These are phyloP conservation scores for Synaphobranchus kaupii DNA, from an alignment of 2,797 vertebrate genomes.

Conservation along the genomic window DNA sequence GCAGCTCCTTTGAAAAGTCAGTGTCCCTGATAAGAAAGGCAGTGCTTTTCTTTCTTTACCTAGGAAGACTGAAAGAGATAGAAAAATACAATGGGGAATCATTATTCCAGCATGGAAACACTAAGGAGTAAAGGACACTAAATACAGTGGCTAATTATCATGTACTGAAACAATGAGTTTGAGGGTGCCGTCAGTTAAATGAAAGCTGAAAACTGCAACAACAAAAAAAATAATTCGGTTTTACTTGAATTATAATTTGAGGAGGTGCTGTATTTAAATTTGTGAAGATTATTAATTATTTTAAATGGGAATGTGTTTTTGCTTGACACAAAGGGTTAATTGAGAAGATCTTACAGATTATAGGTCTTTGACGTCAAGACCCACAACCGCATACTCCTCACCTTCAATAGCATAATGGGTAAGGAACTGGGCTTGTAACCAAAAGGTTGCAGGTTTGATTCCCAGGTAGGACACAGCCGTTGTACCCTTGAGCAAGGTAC, in stretches of 20 bases:
- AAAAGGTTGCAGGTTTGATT: too few species aligned
- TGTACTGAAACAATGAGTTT: neutral
- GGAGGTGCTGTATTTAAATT: neutral
- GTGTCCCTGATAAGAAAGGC: constrained; percentile 40
- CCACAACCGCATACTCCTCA: neutral
- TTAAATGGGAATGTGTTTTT: too few species aligned
- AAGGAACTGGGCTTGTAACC: too few species aligned
- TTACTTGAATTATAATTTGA: constrained; percentile 7
- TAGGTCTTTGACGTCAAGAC: neutral
- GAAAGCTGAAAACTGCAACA: neutral
- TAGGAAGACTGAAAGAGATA: neutral
- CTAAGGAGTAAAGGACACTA: neutral
- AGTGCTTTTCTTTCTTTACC: constrained; percentile 5
- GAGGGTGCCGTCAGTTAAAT: neutral
- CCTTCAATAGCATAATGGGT: neutral
- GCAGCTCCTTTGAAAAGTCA: constrained; percentile 73
- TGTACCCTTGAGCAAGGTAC: too few species aligned
- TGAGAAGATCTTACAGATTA: neutral
- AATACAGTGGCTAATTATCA: neutral
- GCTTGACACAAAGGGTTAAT: neutral
- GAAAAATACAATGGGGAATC: neutral
- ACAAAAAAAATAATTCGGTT: neutral
- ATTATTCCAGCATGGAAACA: neutral
- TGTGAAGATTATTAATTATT: neutral
- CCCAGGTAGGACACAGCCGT: too few species aligned